A percentile compares a stretch with the other conserved stretches of the same genome.
phyloP scores from a whole-genome alignment of 2,797 vertebrate genomes.

The Poeciliopsis turneri region DNA sequence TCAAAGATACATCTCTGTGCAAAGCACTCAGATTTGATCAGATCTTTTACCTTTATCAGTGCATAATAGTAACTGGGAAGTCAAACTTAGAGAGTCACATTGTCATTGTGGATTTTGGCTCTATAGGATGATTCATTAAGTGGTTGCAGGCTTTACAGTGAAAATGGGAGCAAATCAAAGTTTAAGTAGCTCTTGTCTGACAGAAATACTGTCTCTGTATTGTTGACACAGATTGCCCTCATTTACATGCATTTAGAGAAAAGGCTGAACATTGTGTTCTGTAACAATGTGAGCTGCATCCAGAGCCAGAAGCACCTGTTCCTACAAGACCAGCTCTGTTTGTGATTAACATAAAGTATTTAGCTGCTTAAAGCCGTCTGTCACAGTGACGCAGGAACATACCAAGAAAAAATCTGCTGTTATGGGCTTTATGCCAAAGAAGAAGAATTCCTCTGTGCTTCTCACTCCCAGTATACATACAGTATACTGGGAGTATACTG shows the following conservation, averaged over 20 bases:
- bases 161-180: neutral
- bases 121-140: neutral
- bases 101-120: neutral
- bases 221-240: neutral
- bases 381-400: neutral
- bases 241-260: neutral
- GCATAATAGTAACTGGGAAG: neutral
- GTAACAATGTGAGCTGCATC: neutral
- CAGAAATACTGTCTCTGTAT: neutral
- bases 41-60: neutral
- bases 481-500: too few species aligned
- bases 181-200: neutral
- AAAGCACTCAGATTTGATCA: neutral
- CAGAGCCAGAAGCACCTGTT: neutral
- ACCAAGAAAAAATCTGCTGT: neutral
- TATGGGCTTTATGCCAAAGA: neutral
- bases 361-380: neutral
- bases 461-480: neutral
- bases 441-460: neutral
- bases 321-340: neutral
- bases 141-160: neutral
- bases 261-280: neutral
- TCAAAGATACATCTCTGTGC: neutral
- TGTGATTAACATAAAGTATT: neutral
- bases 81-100: neutral